Conservation (phyloP, 2,113 vertebrate genomes). For the Murina feae region DNA sequence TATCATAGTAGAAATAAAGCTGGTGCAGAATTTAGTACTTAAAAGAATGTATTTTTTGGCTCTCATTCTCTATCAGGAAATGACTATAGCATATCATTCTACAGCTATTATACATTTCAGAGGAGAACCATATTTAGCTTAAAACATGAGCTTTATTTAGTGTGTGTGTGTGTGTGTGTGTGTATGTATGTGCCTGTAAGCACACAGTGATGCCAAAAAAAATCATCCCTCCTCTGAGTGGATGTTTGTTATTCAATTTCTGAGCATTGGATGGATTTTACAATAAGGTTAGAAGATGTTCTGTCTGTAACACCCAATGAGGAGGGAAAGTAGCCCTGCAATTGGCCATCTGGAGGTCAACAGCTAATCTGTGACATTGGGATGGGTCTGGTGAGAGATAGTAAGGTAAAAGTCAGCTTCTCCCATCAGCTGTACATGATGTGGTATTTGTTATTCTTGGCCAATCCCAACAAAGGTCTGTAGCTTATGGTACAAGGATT, state of each 20-base stretch:
- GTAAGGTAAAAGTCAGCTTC: conserved; percentile 57
- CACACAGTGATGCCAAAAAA: background rate
- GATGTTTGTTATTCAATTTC: conserved; percentile 71
- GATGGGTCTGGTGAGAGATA: conserved; percentile 54
- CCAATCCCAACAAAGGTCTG: background rate
- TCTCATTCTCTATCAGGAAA: conserved; percentile 3
- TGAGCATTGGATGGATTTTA: conserved; percentile 78
- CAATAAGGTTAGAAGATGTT: conserved; percentile 75
- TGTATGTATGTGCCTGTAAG: background rate
- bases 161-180: background rate
- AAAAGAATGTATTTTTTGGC: conserved; percentile 50
- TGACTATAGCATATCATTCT: background rate
- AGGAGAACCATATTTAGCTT: background rate
- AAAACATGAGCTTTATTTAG: background rate
- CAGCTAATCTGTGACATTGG: conserved; percentile 80
- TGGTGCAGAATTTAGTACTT: background rate
- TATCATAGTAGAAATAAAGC: conserved; percentile 13
- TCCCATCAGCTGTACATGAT: conserved; percentile 59
- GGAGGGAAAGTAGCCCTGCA: conserved; percentile 76
- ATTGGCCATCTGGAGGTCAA: conserved; percentile 75
- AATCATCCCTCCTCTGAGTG: background rate
- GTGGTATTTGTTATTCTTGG: conserved; percentile 26
- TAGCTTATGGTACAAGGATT: background rate
- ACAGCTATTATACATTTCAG: background rate
- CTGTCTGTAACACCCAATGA: conserved; percentile 78